Conservation (phyloP, 2,113 vertebrate species). For the Chaetodon auriga region DNA sequence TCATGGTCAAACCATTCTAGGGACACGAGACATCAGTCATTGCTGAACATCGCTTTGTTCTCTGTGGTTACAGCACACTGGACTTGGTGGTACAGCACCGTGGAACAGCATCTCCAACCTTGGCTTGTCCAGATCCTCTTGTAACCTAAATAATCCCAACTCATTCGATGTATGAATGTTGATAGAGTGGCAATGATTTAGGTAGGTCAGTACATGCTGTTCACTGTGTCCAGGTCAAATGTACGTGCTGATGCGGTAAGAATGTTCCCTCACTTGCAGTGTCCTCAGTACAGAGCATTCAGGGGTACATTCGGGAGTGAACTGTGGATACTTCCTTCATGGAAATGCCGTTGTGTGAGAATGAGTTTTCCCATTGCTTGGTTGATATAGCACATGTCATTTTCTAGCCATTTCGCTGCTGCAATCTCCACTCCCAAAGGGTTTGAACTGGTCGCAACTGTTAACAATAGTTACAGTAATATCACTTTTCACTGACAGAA, state of each 20-base stretch:
- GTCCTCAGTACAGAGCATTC: background rate
- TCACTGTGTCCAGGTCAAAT: background rate
- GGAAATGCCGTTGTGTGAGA: conserved; percentile 30
- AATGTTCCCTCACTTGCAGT: background rate
- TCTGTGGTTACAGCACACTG: conserved; percentile 20
- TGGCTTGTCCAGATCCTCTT: background rate
- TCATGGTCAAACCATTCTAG: conserved; percentile 71
- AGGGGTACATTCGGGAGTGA: background rate
- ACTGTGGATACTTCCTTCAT: conserved; percentile 13
- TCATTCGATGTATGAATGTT: background rate
- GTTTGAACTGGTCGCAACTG: conserved; percentile 51
- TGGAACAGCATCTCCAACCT: conserved; percentile 15
- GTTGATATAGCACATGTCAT: conserved; percentile 27
- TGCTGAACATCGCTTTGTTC: conserved; percentile 14
- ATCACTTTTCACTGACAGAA: conserved; percentile 33
- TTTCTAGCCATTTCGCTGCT: conserved; percentile 23
- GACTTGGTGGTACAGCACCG: background rate
- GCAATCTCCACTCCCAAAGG: conserved; percentile 29
- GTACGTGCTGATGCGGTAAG: conserved; percentile 9
- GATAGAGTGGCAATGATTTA: background rate
- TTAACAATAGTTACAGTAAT: conserved; percentile 45
- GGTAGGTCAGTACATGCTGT: background rate
- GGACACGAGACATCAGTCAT: conserved; percentile 69
- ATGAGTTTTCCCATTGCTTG: conserved; percentile 26
- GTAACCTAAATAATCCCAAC: conserved; percentile 8